Percentiles rank a stretch among this genome's conserved stretches.
These are phyloP conservation scores for Dolichallabes microphthalmus DNA, from an alignment of 2,113 vertebrate genomes.

Conservation along the genomic window DNA sequence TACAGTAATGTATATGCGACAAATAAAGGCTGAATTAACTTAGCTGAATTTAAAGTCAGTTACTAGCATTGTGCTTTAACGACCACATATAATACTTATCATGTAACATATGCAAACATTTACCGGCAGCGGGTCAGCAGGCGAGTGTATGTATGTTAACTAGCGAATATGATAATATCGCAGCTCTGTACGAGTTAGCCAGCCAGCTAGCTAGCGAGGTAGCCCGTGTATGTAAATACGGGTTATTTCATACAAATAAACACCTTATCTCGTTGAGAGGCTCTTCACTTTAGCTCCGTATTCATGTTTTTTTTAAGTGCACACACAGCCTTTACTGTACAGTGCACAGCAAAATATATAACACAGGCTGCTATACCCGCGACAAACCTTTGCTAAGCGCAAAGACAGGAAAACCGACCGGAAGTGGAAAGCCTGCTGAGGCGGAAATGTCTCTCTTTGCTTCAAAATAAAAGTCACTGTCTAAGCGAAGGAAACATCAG, in stretches of 20 bases:
- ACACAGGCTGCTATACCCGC: not conserved
- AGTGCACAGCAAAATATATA: not conserved
- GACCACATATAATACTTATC: not conserved
- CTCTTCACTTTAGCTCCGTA: not conserved
- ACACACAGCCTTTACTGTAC: not conserved
- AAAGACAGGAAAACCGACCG: conserved; percentile 30
- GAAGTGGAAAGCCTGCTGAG: conserved; percentile 1
- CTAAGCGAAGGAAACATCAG: not conserved
- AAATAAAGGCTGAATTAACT: too few relatives aligned
- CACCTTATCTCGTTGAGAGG: not conserved
- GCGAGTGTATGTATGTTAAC: not conserved
- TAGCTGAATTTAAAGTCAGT: not conserved
- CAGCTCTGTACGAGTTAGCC: not conserved
- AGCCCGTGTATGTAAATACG: not conserved
- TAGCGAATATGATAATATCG: not conserved
- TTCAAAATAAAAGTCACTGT: conserved; percentile 35
- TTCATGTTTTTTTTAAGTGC: not conserved
- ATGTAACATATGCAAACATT: not conserved
- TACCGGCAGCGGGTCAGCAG: not conserved
- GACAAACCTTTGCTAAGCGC: conserved; percentile 44
- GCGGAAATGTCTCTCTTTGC: not conserved
- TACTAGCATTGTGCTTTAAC: not conserved
- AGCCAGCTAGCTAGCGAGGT: not conserved
- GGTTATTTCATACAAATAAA: not conserved
- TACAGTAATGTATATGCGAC: too few relatives aligned